phyloP scores from a whole-genome alignment of 2,797 vertebrate genomes.

The Caiman crocodilus region DNA sequence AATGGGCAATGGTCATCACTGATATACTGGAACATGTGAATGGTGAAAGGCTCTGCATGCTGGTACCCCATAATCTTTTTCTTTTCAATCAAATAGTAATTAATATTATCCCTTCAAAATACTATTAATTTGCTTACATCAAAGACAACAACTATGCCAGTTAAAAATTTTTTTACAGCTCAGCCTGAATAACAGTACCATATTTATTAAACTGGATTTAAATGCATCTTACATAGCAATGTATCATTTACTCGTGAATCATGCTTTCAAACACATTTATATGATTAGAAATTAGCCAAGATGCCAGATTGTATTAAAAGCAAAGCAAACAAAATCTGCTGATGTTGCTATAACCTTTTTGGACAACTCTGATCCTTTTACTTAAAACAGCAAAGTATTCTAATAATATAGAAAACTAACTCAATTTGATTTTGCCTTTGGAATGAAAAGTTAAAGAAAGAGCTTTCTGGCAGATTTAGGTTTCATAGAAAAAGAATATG shows the following conservation, averaged over 20 bases:
- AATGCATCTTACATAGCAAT: neutral
- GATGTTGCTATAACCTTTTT: slow-evolving; percentile 71
- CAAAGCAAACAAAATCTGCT: slow-evolving; percentile 75
- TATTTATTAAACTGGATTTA: slow-evolving; percentile 38
- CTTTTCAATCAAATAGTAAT: neutral
- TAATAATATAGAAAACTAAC: slow-evolving; percentile 75
- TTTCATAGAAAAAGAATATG: slow-evolving; percentile 47
- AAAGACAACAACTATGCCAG: slow-evolving; percentile 5
- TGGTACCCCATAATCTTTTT: neutral
- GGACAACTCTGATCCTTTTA: slow-evolving; percentile 61
- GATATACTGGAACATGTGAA: neutral
- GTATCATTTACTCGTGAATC: slow-evolving; percentile 47
- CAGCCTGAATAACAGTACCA: neutral
- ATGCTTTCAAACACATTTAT: slow-evolving; percentile 70
- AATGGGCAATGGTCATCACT: slow-evolving; percentile 5
- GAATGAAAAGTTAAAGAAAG: slow-evolving; percentile 65
- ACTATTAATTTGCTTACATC: neutral
- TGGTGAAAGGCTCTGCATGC: neutral
- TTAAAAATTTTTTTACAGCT: neutral
- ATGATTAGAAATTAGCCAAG: slow-evolving; percentile 74
- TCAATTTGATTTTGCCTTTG: slow-evolving; percentile 68
- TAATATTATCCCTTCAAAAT: neutral
- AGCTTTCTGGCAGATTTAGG: slow-evolving; percentile 61
- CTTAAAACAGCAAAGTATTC: slow-evolving; percentile 72
- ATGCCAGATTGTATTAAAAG: slow-evolving; percentile 73